Evolutionary conservation across 1,140 invertebrate species (phyloP).

Genomic region (Cylas formicarius): DNA sequence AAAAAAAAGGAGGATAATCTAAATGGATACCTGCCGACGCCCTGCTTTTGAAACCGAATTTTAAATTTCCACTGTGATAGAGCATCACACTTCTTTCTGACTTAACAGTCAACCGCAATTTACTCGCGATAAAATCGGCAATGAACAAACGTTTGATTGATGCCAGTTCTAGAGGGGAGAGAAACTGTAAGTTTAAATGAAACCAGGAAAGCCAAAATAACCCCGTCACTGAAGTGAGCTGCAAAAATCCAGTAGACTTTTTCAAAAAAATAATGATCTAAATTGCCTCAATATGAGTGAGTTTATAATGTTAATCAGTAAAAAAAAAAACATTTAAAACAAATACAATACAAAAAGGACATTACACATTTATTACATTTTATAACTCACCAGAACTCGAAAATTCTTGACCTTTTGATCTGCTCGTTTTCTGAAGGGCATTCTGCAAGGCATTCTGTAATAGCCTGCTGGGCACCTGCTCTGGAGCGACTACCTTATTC

Average conservation of each 20-base stretch:
- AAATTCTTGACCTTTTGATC: conserved; percentile 29
- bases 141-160: conserved; percentile 21
- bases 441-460: conserved; percentile 39
- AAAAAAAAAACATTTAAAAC: too few relatives aligned
- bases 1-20: conserved; percentile 2
- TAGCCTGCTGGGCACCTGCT: conserved; percentile 32
- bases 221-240: too few relatives aligned
- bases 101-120: conserved; percentile 14
- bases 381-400: conserved; percentile 32
- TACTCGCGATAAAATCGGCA: conserved; percentile 24
- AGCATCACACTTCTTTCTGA: conserved; percentile 19
- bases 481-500: conserved; percentile 22
- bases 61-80: conserved; percentile 18
- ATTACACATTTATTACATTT: too few relatives aligned
- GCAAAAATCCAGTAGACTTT: too few relatives aligned
- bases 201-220: too few relatives aligned
- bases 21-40: conserved; percentile 11
- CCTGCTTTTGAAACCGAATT: conserved; percentile 13
- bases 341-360: too few relatives aligned
- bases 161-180: conserved; percentile 18
- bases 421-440: conserved; percentile 35
- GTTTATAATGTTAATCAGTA: too few relatives aligned
- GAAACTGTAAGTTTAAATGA: neutral
- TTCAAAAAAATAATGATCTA: too few relatives aligned
- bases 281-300: too few relatives aligned